Conservation (phyloP, 2,888 invertebrate species). For the Pseudococcus jackbeardsleyi region DNA sequence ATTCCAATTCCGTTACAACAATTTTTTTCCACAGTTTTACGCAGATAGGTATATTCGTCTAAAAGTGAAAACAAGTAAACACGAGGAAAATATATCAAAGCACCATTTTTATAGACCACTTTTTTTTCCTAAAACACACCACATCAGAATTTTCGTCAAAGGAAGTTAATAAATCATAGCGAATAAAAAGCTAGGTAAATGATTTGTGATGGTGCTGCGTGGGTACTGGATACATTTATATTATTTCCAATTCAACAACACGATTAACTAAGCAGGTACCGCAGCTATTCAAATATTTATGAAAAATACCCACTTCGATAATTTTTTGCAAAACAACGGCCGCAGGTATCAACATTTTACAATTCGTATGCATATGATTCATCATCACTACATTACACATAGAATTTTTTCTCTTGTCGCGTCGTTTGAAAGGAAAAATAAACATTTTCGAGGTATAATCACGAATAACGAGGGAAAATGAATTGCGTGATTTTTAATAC, state of each 20-base stretch:
- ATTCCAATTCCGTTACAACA: not conserved
- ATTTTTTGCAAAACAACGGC: too few species aligned
- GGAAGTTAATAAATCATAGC: constrained; percentile 7
- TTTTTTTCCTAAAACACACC: not conserved
- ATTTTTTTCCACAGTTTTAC: not conserved
- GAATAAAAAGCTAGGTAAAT: not conserved
- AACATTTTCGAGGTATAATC: not conserved
- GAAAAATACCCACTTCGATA: too few species aligned
- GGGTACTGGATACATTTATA: too few species aligned
- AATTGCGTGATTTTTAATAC: not conserved
- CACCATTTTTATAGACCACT: not conserved
- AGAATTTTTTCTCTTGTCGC: too few species aligned
- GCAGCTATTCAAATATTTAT: too few species aligned
- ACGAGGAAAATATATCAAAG: not conserved
- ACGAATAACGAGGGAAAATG: not conserved
- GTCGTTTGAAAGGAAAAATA: too few species aligned
- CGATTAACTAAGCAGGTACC: too few species aligned
- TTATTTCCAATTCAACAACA: too few species aligned
- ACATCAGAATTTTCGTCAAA: not conserved
- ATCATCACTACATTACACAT: too few species aligned
- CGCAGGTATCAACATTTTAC: too few species aligned
- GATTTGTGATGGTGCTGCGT: not conserved
- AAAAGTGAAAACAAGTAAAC: not conserved
- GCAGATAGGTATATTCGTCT: not conserved
- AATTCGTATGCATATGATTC: too few species aligned